Evolutionary conservation across 2,888 invertebrate species (phyloP).

Genomic region (Parnassius orleans): DNA sequence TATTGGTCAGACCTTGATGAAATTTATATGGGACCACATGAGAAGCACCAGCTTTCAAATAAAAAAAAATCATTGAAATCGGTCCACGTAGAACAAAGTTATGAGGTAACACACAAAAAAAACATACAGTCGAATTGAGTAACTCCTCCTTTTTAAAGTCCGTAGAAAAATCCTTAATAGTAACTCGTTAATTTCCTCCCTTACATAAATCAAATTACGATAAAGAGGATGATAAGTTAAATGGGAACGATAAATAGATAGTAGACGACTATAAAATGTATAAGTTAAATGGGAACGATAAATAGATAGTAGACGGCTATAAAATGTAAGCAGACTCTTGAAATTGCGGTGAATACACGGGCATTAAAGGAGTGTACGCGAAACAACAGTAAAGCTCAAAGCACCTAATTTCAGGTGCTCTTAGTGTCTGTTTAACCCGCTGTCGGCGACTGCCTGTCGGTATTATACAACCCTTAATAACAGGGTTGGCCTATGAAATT

Average conservation of each 20-base stretch:
- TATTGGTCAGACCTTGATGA: no score
- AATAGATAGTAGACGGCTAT: conserved; percentile 24
- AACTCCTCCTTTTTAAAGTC: no score
- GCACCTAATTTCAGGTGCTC: conserved; percentile 55
- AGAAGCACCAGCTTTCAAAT: no score
- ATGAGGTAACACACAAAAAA: no score
- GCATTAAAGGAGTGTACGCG: conserved; percentile 29
- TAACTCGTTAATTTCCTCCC: background rate
- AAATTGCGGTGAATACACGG: conserved; percentile 17
- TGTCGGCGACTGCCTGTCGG: conserved; percentile 56
- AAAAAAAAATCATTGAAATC: no score
- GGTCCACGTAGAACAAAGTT: no score
- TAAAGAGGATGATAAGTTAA: conserved; percentile 16
- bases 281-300: conserved; percentile 17
- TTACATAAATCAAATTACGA: conserved; percentile 13
- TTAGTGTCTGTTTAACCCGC: conserved; percentile 52
- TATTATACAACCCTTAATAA: conserved; percentile 67
- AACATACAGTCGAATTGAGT: no score
- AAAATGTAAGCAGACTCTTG: conserved; percentile 21
- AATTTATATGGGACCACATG: no score
- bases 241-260: conserved; percentile 24
- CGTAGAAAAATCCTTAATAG: no score
- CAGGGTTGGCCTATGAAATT: conserved; percentile 64
- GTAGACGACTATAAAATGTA: conserved; percentile 19
- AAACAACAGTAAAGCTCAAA: conserved; percentile 35